Base-by-base conservation (phyloP, 2,888 invertebrate genomes). In the Sisyra terminalis region DNA sequence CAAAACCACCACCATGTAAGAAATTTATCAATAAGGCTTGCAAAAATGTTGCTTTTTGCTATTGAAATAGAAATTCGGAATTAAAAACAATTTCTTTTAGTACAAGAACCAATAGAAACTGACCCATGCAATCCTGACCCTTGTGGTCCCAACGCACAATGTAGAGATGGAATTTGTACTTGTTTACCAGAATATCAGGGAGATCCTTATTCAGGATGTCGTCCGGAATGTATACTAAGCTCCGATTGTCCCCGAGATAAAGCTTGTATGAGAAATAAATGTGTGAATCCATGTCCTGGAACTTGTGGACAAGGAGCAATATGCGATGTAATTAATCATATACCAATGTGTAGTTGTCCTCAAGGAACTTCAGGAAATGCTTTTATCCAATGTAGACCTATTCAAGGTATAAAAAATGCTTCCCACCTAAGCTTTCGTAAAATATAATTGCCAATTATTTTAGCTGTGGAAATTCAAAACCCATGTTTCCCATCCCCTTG, bases 201-300 rank as follows among this genome's bases (percentile, higher is more conserved):
- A 61, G 49, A 62, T 64, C 46, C 64, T 63, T 76, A 75, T 41
- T 47, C 54, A 56, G 18, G 59, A 57, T 45, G 61, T 46, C 63
- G 75, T 32, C 78, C 78, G 1, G 78, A 79, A 59, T 79, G 79
- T 53, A 68, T 73, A 3, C 61, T 71, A 3, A 78, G 77, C 55
- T 68, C 71, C 2, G 79, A 80, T 52, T 80, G 78, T 50, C 57
- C 71, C 1, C 63, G 67, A 52, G 63, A 77, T 53, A 71, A 67
- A 54, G 70, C 78, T 29, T 80, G 80, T 55, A 67, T 76, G 17
- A 65, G 66, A 51, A 71, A 71, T 50, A 72, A 68, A 51, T 78
- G 77, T 50, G 56, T 65, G 3, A 66, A 78, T 58, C 75, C 77
- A 29, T 81, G 81, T 52, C 61, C 66, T n/a, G 73, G 73, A 45